Evolutionary conservation across 1,140 invertebrate genomes (phyloP).

Genomic region (Episyrphus balteatus): DNA sequence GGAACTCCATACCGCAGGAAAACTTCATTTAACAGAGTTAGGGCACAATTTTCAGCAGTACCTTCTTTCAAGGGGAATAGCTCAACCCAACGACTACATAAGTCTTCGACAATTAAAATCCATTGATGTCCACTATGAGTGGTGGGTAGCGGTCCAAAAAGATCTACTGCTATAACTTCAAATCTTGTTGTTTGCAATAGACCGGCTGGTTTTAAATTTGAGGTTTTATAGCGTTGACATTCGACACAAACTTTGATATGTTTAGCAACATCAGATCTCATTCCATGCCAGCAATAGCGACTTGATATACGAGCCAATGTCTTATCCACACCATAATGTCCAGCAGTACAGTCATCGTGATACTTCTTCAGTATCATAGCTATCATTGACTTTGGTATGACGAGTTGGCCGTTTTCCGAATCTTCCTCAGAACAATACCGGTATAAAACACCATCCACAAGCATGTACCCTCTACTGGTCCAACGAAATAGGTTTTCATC

Average conservation of each 20-base stretch:
- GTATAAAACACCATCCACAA: constrained; percentile 7
- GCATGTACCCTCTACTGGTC: constrained; percentile 6
- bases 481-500: constrained; percentile 2
- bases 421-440: constrained; percentile 4
- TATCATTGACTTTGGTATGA: constrained; percentile 7
- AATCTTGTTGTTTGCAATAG: constrained; percentile 18
- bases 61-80: constrained; percentile 20
- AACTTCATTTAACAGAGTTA: constrained; percentile 22
- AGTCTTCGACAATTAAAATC: constrained; percentile 28
- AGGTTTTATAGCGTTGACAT: constrained; percentile 8
- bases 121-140: constrained; percentile 12
- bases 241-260: neutral
- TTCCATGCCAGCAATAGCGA: constrained; percentile 21
- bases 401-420: constrained; percentile 12
- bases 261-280: constrained; percentile 5
- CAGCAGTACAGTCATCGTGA: constrained; percentile 18
- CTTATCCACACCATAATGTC: constrained; percentile 19
- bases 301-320: constrained; percentile 13
- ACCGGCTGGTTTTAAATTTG: constrained; percentile 19
- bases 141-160: constrained; percentile 23
- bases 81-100: constrained; percentile 16
- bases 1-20: constrained; percentile 31
- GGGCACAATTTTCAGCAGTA: constrained; percentile 23
- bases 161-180: constrained; percentile 19
- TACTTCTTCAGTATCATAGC: constrained; percentile 11